Conservation (phyloP, 2,888 invertebrate genomes). For the Trachelus iudaicus region DNA sequence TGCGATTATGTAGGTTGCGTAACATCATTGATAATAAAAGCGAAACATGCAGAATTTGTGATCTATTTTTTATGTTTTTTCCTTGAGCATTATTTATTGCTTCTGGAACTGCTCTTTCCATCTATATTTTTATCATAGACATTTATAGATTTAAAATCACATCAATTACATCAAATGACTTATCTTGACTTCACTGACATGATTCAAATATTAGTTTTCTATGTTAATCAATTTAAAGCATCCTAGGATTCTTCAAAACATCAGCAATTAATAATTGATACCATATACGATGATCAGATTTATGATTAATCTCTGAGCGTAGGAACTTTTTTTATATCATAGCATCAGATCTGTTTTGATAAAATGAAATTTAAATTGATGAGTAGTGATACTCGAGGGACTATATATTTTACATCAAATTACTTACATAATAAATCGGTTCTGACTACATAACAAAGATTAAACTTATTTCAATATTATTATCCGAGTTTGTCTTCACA, state of each 20-base stretch:
- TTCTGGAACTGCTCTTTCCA: background rate
- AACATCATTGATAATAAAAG: background rate
- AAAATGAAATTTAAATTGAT: background rate
- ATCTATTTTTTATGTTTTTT: background rate
- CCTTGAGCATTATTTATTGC: background rate
- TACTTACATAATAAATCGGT: too few relatives aligned
- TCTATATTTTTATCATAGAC: background rate
- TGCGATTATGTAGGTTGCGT: background rate
- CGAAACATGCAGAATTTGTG: background rate
- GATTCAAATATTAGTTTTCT: background rate
- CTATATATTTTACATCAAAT: too few relatives aligned
- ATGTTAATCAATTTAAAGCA: background rate
- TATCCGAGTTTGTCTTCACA: background rate
- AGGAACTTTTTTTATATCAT: background rate
- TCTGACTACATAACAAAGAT: background rate
- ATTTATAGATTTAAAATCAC: background rate
- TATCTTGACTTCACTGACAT: background rate
- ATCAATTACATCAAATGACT: background rate
- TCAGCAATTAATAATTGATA: background rate
- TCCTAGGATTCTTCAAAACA: background rate
- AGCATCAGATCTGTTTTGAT: background rate
- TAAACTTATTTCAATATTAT: background rate
- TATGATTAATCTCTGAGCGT: background rate
- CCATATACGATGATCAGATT: background rate
- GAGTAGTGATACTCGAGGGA: too few relatives aligned